Conservation (phyloP, 2,888 invertebrate genomes). For the Drosophila fulvimacula region DNA sequence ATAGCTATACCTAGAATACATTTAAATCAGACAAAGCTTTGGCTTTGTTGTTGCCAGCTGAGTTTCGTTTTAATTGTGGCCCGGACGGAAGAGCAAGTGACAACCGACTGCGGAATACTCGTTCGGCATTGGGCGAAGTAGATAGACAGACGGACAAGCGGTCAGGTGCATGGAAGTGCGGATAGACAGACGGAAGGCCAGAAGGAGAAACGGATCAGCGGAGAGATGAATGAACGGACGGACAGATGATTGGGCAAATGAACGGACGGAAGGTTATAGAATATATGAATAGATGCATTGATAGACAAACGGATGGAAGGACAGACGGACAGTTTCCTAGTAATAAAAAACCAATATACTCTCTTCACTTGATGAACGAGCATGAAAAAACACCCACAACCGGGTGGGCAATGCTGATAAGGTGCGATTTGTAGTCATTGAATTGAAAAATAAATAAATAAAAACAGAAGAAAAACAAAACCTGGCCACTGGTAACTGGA, state of each 20-base stretch:
- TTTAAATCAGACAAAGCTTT: constrained; percentile 17
- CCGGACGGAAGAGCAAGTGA: background rate
- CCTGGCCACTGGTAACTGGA: constrained; percentile 11
- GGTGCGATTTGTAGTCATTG: constrained; percentile 12
- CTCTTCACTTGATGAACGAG: background rate
- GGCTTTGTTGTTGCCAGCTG: constrained; percentile 15
- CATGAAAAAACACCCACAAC: constrained; percentile 24
- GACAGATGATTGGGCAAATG: background rate
- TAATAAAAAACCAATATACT: background rate
- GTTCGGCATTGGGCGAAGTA: background rate
- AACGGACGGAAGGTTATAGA: background rate
- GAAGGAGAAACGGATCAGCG: background rate
- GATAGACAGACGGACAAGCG: background rate
- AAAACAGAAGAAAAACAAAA: background rate
- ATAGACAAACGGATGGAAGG: background rate
- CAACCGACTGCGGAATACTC: background rate
- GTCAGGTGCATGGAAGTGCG: no score
- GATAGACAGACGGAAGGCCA: background rate
- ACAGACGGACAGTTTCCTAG: no score
- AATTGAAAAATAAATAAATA: background rate
- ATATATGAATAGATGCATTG: background rate
- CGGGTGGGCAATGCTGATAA: constrained; percentile 35
- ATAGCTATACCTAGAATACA: constrained; percentile 16
- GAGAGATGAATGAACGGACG: background rate
- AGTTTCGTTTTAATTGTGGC: constrained; percentile 24